These are phyloP conservation scores for Aphis craccivora DNA, from an alignment of 1,140 invertebrate species.

Conservation along the genomic window DNA sequence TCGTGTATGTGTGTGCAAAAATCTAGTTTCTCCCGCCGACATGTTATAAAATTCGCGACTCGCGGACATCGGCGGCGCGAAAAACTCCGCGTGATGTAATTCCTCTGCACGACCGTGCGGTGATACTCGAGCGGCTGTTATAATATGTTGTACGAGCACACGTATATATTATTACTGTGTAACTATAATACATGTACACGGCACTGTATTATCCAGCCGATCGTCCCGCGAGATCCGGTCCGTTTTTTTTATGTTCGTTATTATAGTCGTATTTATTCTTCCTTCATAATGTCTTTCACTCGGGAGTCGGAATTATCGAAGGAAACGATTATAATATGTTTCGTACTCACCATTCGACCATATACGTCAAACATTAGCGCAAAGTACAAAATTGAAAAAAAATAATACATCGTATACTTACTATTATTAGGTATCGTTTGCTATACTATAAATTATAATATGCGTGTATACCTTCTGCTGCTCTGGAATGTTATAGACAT, in stretches of 20 bases:
- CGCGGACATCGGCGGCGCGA: neutral
- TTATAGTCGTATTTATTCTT: neutral
- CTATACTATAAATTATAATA: too few species aligned
- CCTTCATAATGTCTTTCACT: neutral
- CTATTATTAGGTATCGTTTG: too few species aligned
- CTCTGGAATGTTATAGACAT: neutral
- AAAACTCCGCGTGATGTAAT: slow-evolving; percentile 39
- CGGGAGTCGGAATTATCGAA: neutral
- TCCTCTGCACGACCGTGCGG: neutral
- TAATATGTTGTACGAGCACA: neutral
- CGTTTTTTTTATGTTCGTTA: too few species aligned
- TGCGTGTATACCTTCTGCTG: neutral
- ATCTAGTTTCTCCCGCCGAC: slow-evolving; percentile 1
- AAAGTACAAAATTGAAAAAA: too few species aligned
- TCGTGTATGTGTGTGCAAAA: neutral
- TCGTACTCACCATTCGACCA: too few species aligned
- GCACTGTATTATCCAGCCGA: neutral
- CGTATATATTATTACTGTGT: too few species aligned
- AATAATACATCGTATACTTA: too few species aligned
- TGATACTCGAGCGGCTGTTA: neutral
- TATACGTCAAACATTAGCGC: too few species aligned
- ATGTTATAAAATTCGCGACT: slow-evolving; percentile 7
- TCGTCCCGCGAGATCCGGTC: neutral
- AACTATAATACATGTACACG: too few species aligned
- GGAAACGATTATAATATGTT: neutral